Evolutionary conservation across 2,113 vertebrate genomes (phyloP).

Genomic region (Pardalotus punctatus): DNA sequence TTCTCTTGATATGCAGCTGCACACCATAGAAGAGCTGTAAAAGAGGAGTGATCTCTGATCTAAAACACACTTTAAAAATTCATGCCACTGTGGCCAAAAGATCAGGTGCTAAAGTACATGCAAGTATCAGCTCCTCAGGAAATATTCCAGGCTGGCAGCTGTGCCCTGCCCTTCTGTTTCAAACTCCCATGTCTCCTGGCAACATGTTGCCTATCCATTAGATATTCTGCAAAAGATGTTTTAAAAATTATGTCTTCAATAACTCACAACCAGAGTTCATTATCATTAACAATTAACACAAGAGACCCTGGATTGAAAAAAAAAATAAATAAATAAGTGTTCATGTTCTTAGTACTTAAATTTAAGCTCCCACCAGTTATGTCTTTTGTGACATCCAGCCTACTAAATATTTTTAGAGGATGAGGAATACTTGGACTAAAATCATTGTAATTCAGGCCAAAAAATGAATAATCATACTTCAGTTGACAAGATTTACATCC

Average conservation of each 20-base stretch:
- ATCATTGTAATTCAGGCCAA: not conserved
- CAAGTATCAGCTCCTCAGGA: not conserved
- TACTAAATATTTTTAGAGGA: not conserved
- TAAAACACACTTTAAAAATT: not conserved
- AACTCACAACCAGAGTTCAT: not conserved
- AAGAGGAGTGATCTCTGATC: not conserved
- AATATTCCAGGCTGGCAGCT: not conserved
- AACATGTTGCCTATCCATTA: not conserved
- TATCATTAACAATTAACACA: not conserved
- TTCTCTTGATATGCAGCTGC: not conserved
- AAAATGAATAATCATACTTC: not conserved
- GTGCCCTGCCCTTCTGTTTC: not conserved
- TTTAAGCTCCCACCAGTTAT: not conserved
- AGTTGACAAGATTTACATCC: not conserved
- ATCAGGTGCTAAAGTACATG: not conserved
- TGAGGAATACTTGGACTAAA: not conserved
- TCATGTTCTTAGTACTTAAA: not conserved
- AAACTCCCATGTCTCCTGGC: not conserved
- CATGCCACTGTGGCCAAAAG: not conserved
- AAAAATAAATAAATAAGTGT: fast-evolving
- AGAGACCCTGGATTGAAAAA: not conserved
- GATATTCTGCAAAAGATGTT: not conserved
- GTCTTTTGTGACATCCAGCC: not conserved
- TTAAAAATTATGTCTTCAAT: not conserved
- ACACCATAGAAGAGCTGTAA: not conserved